These are phyloP conservation scores for Meghimatium bilineatum DNA, from an alignment of 2,888 invertebrate genomes.

Conservation along the genomic window DNA sequence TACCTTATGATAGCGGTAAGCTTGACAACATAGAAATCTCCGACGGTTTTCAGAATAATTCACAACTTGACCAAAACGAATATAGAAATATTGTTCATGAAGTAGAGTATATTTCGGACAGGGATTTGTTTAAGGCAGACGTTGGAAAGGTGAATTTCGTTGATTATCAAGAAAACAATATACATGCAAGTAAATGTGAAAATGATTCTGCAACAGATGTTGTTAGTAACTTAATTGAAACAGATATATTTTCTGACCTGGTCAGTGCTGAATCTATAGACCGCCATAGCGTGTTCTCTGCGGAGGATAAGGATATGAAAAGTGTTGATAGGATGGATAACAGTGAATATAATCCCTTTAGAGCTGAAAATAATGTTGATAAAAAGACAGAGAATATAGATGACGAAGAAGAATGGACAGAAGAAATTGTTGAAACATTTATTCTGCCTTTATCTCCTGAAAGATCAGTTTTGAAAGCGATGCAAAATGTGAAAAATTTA, in stretches of 20 bases:
- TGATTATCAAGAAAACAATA: too few relatives aligned
- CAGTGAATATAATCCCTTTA: too few relatives aligned
- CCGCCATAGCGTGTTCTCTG: neutral
- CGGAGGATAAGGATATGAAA: neutral
- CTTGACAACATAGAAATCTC: neutral
- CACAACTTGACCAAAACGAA: neutral
- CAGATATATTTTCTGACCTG: neutral
- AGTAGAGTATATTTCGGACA: too few relatives aligned
- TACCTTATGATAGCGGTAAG: neutral
- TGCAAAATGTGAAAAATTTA: conserved; percentile 23
- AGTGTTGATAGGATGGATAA: neutral
- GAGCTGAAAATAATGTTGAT: neutral
- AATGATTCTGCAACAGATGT: too few relatives aligned
- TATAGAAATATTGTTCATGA: too few relatives aligned
- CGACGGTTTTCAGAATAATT: neutral
- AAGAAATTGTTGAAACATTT: conserved; percentile 26
- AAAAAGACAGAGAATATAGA: neutral
- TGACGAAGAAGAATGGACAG: conserved; percentile 17
- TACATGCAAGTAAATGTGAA: too few relatives aligned
- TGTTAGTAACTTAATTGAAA: too few relatives aligned
- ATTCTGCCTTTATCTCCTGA: conserved; percentile 22
- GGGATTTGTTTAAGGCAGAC: too few relatives aligned
- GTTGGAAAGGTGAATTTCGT: too few relatives aligned
- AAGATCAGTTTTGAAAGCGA: neutral
- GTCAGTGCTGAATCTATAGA: neutral